Evolutionary conservation across 1,140 invertebrate species (phyloP).

Genomic region (Bilobella aurantiaca): DNA sequence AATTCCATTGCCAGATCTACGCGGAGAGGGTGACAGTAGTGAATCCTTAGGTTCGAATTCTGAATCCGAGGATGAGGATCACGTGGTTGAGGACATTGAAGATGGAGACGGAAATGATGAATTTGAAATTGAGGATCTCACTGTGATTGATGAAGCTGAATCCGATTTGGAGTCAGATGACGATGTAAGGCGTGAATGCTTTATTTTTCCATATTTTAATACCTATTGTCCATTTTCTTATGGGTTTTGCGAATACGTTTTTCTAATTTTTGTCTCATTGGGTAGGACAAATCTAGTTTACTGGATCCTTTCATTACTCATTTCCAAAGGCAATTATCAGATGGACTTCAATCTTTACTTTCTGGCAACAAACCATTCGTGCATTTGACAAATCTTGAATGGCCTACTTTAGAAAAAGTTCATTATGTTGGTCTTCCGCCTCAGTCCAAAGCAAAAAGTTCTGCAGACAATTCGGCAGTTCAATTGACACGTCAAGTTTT

Average conservation of each 20-base stretch:
- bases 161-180: constrained; percentile 21
- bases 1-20: no score
- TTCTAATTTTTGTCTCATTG: background rate
- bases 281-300: constrained; percentile 3
- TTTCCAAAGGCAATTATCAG: constrained; percentile 51
- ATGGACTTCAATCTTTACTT: constrained; percentile 45
- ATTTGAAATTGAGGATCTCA: constrained; percentile 33
- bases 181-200: background rate
- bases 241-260: no score
- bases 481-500: no score
- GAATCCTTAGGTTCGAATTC: no score
- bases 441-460: no score
- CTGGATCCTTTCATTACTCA: constrained; percentile 57
- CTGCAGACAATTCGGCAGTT: no score
- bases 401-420: constrained; percentile 53
- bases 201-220: background rate
- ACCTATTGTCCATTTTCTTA: background rate
- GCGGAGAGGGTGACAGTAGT: no score
- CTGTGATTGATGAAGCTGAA: constrained; percentile 36
- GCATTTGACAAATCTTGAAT: constrained; percentile 40
- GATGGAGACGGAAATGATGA: no score
- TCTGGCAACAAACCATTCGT: constrained; percentile 20
- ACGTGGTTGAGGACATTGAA: no score
- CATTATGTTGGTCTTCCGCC: constrained; percentile 43
- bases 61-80: no score